Evolutionary conservation across 2,888 invertebrate genomes (phyloP), one percentile per base, ranked within the genome.

Genomic region (Polyploca ridens): DNA sequence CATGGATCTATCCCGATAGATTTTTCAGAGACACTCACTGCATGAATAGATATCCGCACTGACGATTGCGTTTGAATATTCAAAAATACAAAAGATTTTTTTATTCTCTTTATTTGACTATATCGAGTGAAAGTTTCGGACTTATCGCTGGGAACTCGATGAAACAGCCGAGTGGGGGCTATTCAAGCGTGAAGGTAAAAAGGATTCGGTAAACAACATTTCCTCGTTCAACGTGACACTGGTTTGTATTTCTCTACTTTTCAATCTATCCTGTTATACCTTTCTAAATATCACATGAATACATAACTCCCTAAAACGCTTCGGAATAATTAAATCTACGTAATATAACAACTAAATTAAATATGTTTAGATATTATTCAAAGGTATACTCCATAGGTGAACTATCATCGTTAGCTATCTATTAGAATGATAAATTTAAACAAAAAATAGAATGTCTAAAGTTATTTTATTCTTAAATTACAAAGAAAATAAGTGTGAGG

Each of bases 161-260:
- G 83, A 85, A 78, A 79, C 85, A 82, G 77, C 70, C 76, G 82
- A 83, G 77, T 79, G 77, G 70, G 63, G 71, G 70, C 78, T 70
- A 82, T 78, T 84, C 84, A 81, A 73, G 79, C 79, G 82, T 76
- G 70, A 82, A 84, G 69, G 78, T 74, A 84, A 81, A 83, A 85
- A 83, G 81, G 78, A 82, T 81, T 84, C 74, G 67, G 80, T 79
- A 81, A 84, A 83, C 79, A 84, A 81, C 77, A 76, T 83, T 79
- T 74, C 71, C 66, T 66, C 74, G 76, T 75, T 65, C 68, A 78
- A 78, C 68, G 69, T 75, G 75, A 75, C 68, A 62, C 64, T 69
- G 68, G 67, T 69, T 74, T 71, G 69, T 67, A 66, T 73, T 66
- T 41, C n/a, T 46, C 5, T n/a, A n/a, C n/a, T 46, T n/a, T 46